A percentile compares a stretch with the other conserved stretches of the same genome.
These are phyloP conservation scores for Microcebus griseorufus DNA, from an alignment of 2,113 vertebrate species.

Conservation along the genomic window DNA sequence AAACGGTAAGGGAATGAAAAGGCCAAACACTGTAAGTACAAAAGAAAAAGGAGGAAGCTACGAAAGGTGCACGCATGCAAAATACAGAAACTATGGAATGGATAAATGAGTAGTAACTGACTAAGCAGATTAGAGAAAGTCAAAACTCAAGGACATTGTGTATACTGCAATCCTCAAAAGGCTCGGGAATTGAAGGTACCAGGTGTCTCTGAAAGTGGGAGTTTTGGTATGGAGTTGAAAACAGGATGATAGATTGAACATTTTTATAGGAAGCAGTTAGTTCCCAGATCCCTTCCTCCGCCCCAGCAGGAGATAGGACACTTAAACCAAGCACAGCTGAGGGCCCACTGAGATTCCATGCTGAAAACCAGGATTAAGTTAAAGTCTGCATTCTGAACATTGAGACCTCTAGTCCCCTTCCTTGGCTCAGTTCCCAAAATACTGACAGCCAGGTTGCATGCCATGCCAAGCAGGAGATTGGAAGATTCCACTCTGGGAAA, in stretches of 20 bases:
- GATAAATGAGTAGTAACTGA: slow-evolving; percentile 23
- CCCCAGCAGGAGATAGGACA: neutral
- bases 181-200: neutral
- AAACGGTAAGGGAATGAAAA: slow-evolving; percentile 41
- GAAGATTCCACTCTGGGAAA: slow-evolving; percentile 42
- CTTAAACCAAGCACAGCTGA: slow-evolving; percentile 11
- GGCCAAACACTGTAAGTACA: neutral
- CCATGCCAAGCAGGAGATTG: neutral
- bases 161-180: neutral
- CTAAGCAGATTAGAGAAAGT: neutral
- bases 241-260: neutral
- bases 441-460: neutral
- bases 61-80: neutral
- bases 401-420: neutral
- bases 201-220: neutral
- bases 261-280: slow-evolving; percentile 11
- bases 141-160: neutral
- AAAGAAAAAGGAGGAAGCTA: neutral
- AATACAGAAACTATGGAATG: slow-evolving; percentile 22
- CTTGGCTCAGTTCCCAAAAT: slow-evolving; percentile 15
- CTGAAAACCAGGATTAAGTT: neutral
- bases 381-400: slow-evolving; percentile 33
- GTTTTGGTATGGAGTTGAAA: neutral
- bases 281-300: neutral
- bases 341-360: neutral